These are phyloP conservation scores for Sparus aurata DNA, from an alignment of 2,797 vertebrate species.

Conservation along the genomic window DNA sequence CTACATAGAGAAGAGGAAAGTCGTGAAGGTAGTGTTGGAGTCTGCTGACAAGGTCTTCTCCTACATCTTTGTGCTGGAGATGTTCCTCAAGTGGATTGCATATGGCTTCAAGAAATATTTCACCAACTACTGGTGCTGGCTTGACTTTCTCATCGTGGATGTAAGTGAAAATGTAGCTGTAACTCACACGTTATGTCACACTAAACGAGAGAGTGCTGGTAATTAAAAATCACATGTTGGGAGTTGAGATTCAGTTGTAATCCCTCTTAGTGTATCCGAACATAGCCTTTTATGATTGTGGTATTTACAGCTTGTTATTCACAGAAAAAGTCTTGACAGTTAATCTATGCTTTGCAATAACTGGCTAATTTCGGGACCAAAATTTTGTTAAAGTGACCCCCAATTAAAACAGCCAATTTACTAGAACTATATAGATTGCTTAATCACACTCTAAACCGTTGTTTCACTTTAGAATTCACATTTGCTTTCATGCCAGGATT, in stretches of 20 bases:
- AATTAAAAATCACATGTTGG: neutral
- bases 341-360: conserved; percentile 7
- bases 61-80: conserved; percentile 96
- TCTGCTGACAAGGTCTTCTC: conserved; percentile 97
- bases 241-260: conserved; percentile 9
- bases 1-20: conserved; percentile 94
- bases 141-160: conserved; percentile 98
- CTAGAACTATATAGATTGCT: neutral
- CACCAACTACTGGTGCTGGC: conserved; percentile 98
- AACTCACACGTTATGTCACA: neutral
- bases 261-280: conserved; percentile 11
- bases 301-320: conserved; percentile 10
- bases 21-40: conserved; percentile 91
- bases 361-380: neutral
- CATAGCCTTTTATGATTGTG: conserved; percentile 16
- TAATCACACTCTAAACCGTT: conserved; percentile 9
- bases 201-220: neutral
- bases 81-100: conserved; percentile 97
- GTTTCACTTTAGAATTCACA: neutral
- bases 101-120: conserved; percentile 98
- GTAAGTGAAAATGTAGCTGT: conserved; percentile 85
- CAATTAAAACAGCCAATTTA: neutral
- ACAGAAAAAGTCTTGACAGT: conserved; percentile 38
- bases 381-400: neutral
- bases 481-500: conserved; percentile 14